Base-by-base conservation (phyloP, 2,113 vertebrate species). In the Anolis carolinensis region DNA sequence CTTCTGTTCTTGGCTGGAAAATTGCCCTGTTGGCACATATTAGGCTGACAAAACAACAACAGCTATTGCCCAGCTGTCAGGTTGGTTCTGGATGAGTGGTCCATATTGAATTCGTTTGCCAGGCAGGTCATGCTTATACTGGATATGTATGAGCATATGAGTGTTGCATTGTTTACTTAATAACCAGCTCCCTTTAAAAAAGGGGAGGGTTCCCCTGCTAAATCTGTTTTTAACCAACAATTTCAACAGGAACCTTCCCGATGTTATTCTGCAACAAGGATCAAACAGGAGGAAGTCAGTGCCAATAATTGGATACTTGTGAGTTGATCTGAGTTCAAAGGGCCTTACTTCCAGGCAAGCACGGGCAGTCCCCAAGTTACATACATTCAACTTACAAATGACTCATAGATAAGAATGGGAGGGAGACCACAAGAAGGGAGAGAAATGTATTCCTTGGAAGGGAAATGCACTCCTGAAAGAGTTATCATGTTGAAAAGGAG, bases 11-110 rank as follows among this genome's bases (percentile, higher is more conserved):
- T 86, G 80, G 36, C n/a, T 88, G 81, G 80, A 36, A 32, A 89
- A 83, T 92, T 55, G n/a, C 21, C 9, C 50, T 84, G 71, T 48
- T 87, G 79, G 8, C 81, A 79, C 25, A 86, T 67, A 68, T 52
- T 20, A 89, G 23, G 85, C 82, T 55, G 89, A 23, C 50, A 79
- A 65, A 87, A 90, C 18, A 67, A 48, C 63, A 80, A 70, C 0
- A 62, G 68, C 79, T 70, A 44, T 44, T 44, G 87, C 86, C 1
- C 14, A 50, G n/a, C 59, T 82, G 78, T 70, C 74, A 91, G 55
- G 50, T 77, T 63, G 85, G n/a, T 20, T 87, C 7, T 1, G 27
- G 50, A 55, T 59, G 72, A 82, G 50, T 62, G 75, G 62, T 80
- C 77, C 73, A 25, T 7, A 70, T 8, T 0, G 0, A 30, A n/a